Conservation (phyloP, 1,140 invertebrate species). For the Whitmania pigra region DNA sequence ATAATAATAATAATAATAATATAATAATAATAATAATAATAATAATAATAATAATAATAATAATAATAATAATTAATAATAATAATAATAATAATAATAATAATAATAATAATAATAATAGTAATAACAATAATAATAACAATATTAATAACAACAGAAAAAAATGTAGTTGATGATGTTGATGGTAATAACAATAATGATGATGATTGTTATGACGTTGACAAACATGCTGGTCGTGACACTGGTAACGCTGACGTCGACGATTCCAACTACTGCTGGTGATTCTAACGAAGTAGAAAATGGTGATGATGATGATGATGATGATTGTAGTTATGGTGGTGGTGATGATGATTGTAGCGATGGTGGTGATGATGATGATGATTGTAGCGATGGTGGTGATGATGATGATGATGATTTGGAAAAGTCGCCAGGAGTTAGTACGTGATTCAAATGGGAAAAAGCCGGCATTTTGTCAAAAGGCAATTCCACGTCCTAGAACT, state of each 20-base stretch:
- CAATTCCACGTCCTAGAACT: too few relatives aligned
- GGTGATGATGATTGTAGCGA: background rate
- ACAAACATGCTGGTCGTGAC: background rate
- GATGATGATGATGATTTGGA: background rate
- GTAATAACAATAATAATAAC: too few relatives aligned
- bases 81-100: too few relatives aligned
- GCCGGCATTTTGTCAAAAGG: too few relatives aligned
- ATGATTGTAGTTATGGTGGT: background rate
- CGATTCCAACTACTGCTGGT: background rate
- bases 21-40: too few relatives aligned
- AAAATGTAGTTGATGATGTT: too few relatives aligned
- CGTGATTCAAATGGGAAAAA: too few relatives aligned
- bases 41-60: background rate
- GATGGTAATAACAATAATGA: background rate
- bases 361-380: background rate
- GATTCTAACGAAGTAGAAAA: background rate
- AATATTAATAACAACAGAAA: too few relatives aligned
- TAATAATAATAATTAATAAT: background rate
- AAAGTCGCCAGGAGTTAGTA: too few relatives aligned
- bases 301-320: background rate
- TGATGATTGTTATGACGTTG: background rate
- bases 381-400: background rate
- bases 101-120: too few relatives aligned
- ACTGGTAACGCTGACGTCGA: background rate
- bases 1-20: background rate